A percentile compares a stretch with the other conserved stretches of the same genome.
These are phyloP conservation scores for Oreochromis tanganicae DNA, from an alignment of 2,113 vertebrate species.

Conservation along the genomic window DNA sequence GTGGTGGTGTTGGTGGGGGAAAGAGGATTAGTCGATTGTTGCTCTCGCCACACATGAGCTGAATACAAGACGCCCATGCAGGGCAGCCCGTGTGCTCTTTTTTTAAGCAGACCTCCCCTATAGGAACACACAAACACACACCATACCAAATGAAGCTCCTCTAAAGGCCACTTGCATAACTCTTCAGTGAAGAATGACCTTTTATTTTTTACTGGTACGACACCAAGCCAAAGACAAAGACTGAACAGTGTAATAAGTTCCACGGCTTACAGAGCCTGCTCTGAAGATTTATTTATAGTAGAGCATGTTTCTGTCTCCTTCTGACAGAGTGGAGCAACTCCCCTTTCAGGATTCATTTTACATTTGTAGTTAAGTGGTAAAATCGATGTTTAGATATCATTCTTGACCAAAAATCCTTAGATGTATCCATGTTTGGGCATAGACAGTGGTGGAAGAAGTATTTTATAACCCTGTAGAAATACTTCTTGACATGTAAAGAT, in stretches of 20 bases:
- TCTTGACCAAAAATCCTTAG: not conserved
- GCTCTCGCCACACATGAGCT: slow-evolving; percentile 24
- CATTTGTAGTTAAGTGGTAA: not conserved
- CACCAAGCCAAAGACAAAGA: slow-evolving; percentile 19
- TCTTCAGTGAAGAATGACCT: slow-evolving; percentile 61
- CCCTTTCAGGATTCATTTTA: not conserved
- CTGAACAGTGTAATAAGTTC: slow-evolving; percentile 29
- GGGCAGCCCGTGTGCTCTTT: not conserved
- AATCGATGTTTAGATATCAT: not conserved
- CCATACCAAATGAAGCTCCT: slow-evolving; percentile 53
- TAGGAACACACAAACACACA: not conserved
- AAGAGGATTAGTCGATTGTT: slow-evolving; percentile 57
- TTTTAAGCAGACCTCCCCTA: slow-evolving; percentile 4
- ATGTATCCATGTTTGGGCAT: not conserved
- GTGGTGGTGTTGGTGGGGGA: not conserved
- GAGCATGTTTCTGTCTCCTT: not conserved
- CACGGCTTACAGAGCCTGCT: slow-evolving; percentile 1
- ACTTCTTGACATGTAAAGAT: not conserved
- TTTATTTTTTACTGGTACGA: slow-evolving; percentile 38
- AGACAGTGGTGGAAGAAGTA: not conserved
- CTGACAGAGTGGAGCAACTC: not conserved
- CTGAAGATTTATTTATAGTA: not conserved
- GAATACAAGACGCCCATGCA: slow-evolving; percentile 28
- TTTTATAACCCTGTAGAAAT: not conserved
- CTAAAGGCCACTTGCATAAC: slow-evolving; percentile 69